Evolutionary conservation across 2,888 invertebrate genomes (phyloP).

Genomic region (Eucriotettix oculatus): DNA sequence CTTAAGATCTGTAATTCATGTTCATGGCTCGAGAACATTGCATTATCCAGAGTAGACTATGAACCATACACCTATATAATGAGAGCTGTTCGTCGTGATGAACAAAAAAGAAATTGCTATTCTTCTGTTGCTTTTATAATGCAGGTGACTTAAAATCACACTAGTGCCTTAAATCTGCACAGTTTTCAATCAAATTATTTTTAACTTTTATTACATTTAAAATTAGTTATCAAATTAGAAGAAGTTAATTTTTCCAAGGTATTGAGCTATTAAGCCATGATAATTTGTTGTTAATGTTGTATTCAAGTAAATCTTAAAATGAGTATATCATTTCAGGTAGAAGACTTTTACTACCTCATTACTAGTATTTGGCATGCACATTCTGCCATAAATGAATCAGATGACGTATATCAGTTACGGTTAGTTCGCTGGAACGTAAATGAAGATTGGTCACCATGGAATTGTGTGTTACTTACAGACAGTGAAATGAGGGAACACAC

Average conservation of each 20-base stretch:
- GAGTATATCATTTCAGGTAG: conserved; percentile 27
- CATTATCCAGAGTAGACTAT: background rate
- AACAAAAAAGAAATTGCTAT: conserved; percentile 51
- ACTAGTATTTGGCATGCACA: conserved; percentile 79
- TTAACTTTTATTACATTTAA: too few relatives aligned
- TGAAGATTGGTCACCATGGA: conserved; percentile 88
- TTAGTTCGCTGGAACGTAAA: conserved; percentile 61
- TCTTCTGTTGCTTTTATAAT: conserved; percentile 42
- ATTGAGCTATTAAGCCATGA: too few relatives aligned
- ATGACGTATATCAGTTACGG: conserved; percentile 52
- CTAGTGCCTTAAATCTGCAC: too few relatives aligned
- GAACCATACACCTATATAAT: conserved; percentile 52
- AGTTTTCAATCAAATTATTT: too few relatives aligned
- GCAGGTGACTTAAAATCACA: too few relatives aligned
- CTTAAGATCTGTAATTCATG: background rate
- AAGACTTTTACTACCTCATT: conserved; percentile 68
- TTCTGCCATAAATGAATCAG: conserved; percentile 65
- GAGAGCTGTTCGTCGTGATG: conserved; percentile 58
- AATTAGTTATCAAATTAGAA: too few relatives aligned
- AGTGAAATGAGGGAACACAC: conserved; percentile 67
- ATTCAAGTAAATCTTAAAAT: too few relatives aligned
- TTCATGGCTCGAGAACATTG: background rate
- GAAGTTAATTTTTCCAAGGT: too few relatives aligned
- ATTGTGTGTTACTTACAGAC: conserved; percentile 71
- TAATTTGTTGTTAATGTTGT: too few relatives aligned